Base-by-base conservation (phyloP, 2,888 invertebrate species). In the Chymomyza caudatula region DNA sequence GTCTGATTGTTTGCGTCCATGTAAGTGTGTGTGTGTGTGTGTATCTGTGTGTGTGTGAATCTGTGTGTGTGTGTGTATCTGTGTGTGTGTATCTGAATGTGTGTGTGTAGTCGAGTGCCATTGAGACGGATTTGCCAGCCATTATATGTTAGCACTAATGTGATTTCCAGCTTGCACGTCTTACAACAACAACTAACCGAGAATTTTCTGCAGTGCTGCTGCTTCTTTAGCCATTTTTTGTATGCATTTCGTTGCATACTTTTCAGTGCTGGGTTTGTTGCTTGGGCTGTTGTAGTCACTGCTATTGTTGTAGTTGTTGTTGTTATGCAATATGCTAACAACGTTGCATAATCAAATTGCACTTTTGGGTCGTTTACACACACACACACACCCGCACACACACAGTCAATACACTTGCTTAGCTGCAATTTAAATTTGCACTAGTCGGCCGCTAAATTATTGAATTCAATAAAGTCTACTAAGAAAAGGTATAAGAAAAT, bases 341-440 rank as follows among this genome's bases (percentile, higher is more conserved):
- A 76, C 74, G 71, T 78, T 80, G 79, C 80, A 85, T 81, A 81
- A 81, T 81, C 83, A 85, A 81, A 85, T 76, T 85, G 80, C 73
- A 73, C 80, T 81, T 81, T 81, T 85, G 82, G 83, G 82, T 56
- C 54, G 62, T 47, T 53, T 64, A 63, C 78, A 69, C 74, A 67
- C 19, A 19, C 15, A 47, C 15, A 44, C n/a, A n/a, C n/a, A n/a
- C n/a, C n/a, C n/a, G n/a, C n/a, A n/a, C n/a, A n/a, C n/a, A n/a
- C n/a, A n/a, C n/a, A n/a, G n/a, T n/a, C n/a, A n/a, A n/a, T n/a
- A n/a, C n/a, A n/a, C n/a, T 15, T 44, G 15, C n/a, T 49, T n/a
- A 65, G 23, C 20, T 69, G 71, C 85, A 85, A 80, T 85, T 85
- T 80, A 76, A 85, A 82, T 80, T 73, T 85, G 70, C 72, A 70